A percentile compares a stretch with the other conserved stretches of the same genome.
Evolutionary conservation across 1,140 invertebrate genomes (phyloP).

Genomic region (Zaprionus gabonicus): DNA sequence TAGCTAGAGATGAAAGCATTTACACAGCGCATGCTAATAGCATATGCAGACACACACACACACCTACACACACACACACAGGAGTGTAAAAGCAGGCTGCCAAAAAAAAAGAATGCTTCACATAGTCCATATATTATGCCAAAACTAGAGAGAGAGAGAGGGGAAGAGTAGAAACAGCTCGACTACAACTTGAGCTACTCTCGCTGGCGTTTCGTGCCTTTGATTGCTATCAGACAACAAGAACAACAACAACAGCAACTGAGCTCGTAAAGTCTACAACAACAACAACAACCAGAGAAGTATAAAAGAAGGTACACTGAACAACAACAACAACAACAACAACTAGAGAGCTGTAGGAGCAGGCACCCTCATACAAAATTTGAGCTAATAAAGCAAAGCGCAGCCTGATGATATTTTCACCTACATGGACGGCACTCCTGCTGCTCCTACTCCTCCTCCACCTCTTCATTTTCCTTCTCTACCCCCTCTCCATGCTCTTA

Average conservation of each 20-base stretch:
- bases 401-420: constrained; percentile 16
- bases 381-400: constrained; percentile 57
- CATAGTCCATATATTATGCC: constrained; percentile 8
- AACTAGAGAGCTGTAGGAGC: neutral
- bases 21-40: constrained; percentile 52
- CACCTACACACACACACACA: neutral
- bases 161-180: neutral
- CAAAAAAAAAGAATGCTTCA: neutral
- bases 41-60: constrained; percentile 43
- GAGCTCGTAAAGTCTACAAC: constrained; percentile 44
- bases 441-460: neutral
- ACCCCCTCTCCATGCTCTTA: no score
- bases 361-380: constrained; percentile 12
- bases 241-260: constrained; percentile 15
- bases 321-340: constrained; percentile 6
- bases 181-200: constrained; percentile 15
- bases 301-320: neutral
- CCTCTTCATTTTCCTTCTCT: no score
- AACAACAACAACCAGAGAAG: neutral
- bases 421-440: neutral
- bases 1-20: constrained; percentile 45
- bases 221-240: constrained; percentile 35
- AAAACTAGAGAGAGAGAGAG: neutral
- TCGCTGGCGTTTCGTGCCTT: constrained; percentile 34
- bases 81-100: neutral